These are phyloP conservation scores for Psittacara wagleri DNA, from an alignment of 2,113 vertebrate species.

Conservation along the genomic window DNA sequence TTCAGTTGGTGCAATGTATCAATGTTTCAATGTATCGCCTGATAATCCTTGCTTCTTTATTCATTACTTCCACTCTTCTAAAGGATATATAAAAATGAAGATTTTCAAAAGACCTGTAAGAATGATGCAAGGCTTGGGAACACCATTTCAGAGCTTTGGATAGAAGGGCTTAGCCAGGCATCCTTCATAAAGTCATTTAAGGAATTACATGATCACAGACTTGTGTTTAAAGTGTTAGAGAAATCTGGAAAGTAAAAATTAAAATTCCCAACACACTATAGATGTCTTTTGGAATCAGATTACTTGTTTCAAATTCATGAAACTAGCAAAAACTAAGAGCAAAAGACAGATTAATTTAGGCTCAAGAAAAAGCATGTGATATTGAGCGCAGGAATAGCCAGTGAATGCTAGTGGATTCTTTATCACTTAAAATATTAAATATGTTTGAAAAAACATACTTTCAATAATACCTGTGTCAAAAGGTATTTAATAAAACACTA, in stretches of 20 bases:
- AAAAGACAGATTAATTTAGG: neutral
- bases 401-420: neutral
- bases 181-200: neutral
- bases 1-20: neutral
- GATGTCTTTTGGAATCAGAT: neutral
- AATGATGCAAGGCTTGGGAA: neutral
- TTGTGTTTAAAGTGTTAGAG: neutral
- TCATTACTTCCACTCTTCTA: neutral
- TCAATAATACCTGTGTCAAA: neutral
- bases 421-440: neutral
- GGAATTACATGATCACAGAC: neutral
- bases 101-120: neutral
- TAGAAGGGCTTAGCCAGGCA: neutral
- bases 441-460: neutral
- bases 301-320: neutral
- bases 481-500: neutral
- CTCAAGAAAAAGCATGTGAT: neutral
- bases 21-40: neutral
- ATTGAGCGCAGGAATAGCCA: neutral
- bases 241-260: neutral
- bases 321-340: neutral
- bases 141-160: neutral
- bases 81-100: neutral
- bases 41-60: neutral
- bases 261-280: neutral